Base-by-base conservation (phyloP, 2,113 vertebrate genomes). In the Ictalurus furcatus region DNA sequence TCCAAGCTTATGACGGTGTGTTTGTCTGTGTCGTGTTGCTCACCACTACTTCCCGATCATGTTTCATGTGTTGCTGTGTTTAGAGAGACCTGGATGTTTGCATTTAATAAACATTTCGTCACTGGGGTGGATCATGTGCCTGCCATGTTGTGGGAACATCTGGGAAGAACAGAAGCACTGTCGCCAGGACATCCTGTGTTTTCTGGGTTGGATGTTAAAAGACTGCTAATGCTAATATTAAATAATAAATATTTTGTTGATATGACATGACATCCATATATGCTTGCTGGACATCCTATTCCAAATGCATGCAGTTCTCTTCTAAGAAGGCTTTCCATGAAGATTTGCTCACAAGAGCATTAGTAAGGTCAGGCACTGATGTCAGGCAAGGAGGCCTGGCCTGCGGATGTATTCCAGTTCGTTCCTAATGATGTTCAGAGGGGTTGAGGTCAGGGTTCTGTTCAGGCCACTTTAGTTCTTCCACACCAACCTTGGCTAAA, bases 241-340 rank as follows among this genome's bases (percentile, higher is more conserved):
- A 21, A 88, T 91, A 89, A 92, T 92, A 92, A 94, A 94, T 94
- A 93, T 94, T 95, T 88, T 93, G 92, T 93, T 48, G 6, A 48
- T 7, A 48, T 48, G 44, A 48, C 44, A 48, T 48, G 44, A 48
- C 0, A 6, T 7, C 44, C 44, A 48, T 48, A 48, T 48, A 48
- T 48, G 44, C 44, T 48, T 48, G 44, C 44, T 48, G 6, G 6
- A 48, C 44, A 11, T 13, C 52, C 52, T 54, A 54, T 54, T 54
- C 52, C 12, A 54, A 54, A 9, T 54, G 54, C 13, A 56, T 11
- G 3, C 3, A 56, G 54, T 56, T 56, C 54, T 52, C 9, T 52
- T 52, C 48, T 52, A 52, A 52, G 48, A 52, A 56, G 54, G 54
- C 54, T 56, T 56, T 56, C 54, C 54, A 16, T 13, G 13, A 56